phyloP scores from a whole-genome alignment of 2,888 invertebrate species.

The Orchesellides sinensis region DNA sequence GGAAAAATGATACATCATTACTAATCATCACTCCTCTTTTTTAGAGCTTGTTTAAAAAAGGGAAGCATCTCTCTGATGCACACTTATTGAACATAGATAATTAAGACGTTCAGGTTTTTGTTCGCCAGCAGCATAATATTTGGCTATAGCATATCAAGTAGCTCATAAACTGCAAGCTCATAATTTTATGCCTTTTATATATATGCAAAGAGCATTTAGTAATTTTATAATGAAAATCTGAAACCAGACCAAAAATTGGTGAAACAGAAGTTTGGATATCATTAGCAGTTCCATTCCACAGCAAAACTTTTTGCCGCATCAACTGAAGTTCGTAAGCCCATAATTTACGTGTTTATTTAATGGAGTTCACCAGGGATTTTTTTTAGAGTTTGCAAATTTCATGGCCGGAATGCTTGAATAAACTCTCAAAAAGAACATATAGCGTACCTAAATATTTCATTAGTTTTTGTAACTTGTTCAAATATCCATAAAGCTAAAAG shows the following conservation, averaged over 20 bases:
- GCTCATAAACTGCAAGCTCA: conserved; percentile 19
- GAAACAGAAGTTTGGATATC: conserved; percentile 12
- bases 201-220: not conserved
- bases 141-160: conserved; percentile 42
- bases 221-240: conserved; percentile 7
- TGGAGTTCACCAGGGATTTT: conserved; percentile 23
- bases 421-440: too few species aligned
- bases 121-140: not conserved
- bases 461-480: conserved; percentile 16
- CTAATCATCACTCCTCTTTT: conserved; percentile 45
- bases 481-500: conserved; percentile 18
- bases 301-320: conserved; percentile 23
- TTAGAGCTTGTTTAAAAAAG: conserved; percentile 40
- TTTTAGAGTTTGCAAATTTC: conserved; percentile 45
- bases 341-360: conserved; percentile 52
- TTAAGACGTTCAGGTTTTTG: conserved; percentile 42
- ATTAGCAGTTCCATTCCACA: conserved; percentile 20
- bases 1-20: conserved; percentile 46
- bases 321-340: not conserved
- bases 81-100: conserved; percentile 36
- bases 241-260: conserved; percentile 49
- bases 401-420: conserved; percentile 32
- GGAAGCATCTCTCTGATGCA: too few species aligned
- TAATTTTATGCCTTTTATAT: too few species aligned
- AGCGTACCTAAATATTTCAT: conserved; percentile 20